Base-by-base conservation (phyloP, 2,113 vertebrate species). In the Solenodon paradoxus region DNA sequence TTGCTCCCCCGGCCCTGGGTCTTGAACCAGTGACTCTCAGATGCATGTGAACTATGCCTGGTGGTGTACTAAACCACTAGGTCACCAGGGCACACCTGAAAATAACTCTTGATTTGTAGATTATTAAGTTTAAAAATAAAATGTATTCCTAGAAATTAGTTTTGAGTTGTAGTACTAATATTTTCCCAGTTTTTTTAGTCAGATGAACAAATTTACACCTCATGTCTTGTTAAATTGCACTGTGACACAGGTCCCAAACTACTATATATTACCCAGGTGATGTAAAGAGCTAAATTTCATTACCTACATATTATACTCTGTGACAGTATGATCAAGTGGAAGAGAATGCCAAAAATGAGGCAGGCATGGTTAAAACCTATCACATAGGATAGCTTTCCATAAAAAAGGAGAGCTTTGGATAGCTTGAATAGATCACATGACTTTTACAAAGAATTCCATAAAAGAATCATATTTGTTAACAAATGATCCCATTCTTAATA, bases 21-120 rank as follows among this genome's bases (percentile, higher is more conserved):
- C n/a, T n/a, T n/a, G n/a, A n/a, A n/a, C n/a, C n/a, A n/a, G n/a
- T n/a, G n/a, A n/a, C n/a, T n/a, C n/a, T n/a, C n/a, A n/a, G n/a
- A n/a, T n/a, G n/a, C n/a, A n/a, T n/a, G n/a, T n/a, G n/a, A n/a
- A n/a, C n/a, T n/a, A n/a, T n/a, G n/a, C n/a, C n/a, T n/a, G n/a
- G n/a, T n/a, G n/a, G n/a, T n/a, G n/a, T n/a, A n/a, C n/a, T n/a
- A n/a, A n/a, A n/a, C n/a, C n/a, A n/a, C n/a, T n/a, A n/a, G n/a
- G n/a, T n/a, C n/a, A n/a, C n/a, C n/a, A n/a, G n/a, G n/a, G n/a
- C n/a, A 80, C 55, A 64, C 82, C 45, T 89, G 93, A 93, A 95
- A 86, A 74, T 80, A 94, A 63, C n/a, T 93, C 40, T 74, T 59
- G 85, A 83, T 95, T 87, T 94, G 20, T 63, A 92, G 26, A 30